Evolutionary conservation across 2,888 invertebrate species (phyloP).

Genomic region (Eupithecia insigniata): DNA sequence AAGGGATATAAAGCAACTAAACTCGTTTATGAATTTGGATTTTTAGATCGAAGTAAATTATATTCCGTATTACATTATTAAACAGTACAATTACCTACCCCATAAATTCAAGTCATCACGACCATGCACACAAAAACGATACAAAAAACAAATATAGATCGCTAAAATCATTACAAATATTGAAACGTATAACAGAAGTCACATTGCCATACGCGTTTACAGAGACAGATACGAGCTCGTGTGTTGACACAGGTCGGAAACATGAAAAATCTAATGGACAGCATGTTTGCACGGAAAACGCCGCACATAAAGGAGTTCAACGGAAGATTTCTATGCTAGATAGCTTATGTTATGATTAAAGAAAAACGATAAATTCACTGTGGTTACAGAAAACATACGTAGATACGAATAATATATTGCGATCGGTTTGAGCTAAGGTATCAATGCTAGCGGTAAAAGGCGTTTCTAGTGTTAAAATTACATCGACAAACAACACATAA

Average conservation of each 20-base stretch:
- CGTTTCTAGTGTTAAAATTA: not conserved
- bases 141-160: not conserved
- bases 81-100: not conserved
- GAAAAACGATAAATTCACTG: not conserved
- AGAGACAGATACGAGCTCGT: slow-evolving; percentile 28
- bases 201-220: slow-evolving; percentile 18
- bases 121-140: not conserved
- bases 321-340: not conserved
- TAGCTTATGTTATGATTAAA: not conserved
- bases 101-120: not conserved
- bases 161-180: not conserved
- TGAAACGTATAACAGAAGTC: slow-evolving; percentile 12
- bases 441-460: not conserved
- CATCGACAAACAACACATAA: not conserved
- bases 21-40: not conserved
- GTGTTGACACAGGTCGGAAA: slow-evolving; percentile 48
- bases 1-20: too few species aligned
- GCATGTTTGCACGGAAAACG: slow-evolving; percentile 52
- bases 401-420: not conserved
- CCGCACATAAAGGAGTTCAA: slow-evolving; percentile 17
- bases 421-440: not conserved
- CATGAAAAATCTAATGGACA: slow-evolving; percentile 48
- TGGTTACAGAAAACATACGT: not conserved
- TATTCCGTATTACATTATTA: not conserved
- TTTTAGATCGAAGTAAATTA: not conserved